These are phyloP conservation scores for Andrena bicolor DNA, from an alignment of 2,888 invertebrate genomes.

Conservation along the genomic window DNA sequence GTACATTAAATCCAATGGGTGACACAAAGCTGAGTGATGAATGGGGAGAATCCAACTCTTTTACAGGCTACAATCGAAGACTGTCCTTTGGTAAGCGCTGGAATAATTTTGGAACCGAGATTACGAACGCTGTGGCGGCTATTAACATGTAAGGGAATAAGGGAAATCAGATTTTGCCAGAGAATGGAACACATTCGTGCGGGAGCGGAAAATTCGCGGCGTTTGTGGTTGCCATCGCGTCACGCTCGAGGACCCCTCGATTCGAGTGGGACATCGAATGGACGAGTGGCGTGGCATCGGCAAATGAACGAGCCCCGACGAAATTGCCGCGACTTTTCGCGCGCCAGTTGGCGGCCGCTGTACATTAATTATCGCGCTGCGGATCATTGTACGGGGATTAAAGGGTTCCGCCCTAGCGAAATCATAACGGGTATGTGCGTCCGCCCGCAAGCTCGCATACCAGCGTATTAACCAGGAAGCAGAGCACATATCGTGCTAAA, in stretches of 20 bases:
- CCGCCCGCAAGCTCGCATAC: not conserved
- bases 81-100: too few species aligned
- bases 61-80: too few species aligned
- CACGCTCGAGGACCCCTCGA: constrained; percentile 55
- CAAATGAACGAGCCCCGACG: constrained; percentile 50
- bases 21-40: too few species aligned
- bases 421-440: not conserved
- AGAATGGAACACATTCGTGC: not conserved
- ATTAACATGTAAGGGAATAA: too few species aligned
- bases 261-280: constrained; percentile 65
- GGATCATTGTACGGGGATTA: constrained; percentile 36
- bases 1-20: not conserved
- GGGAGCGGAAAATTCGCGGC: constrained; percentile 41
- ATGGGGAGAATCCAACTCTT: too few species aligned
- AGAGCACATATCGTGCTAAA: not conserved
- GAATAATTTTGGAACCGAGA: too few species aligned
- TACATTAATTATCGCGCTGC: constrained; percentile 41
- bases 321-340: constrained; percentile 57
- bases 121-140: too few species aligned
- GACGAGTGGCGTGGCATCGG: constrained; percentile 27
- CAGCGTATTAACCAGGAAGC: not conserved
- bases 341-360: not conserved
- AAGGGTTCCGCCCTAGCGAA: constrained; percentile 1
- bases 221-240: constrained; percentile 51
- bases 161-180: not conserved